Percentiles rank a stretch among this genome's conserved stretches.
Conservation (phyloP, 2,113 vertebrate species). For the Perca fluviatilis region DNA sequence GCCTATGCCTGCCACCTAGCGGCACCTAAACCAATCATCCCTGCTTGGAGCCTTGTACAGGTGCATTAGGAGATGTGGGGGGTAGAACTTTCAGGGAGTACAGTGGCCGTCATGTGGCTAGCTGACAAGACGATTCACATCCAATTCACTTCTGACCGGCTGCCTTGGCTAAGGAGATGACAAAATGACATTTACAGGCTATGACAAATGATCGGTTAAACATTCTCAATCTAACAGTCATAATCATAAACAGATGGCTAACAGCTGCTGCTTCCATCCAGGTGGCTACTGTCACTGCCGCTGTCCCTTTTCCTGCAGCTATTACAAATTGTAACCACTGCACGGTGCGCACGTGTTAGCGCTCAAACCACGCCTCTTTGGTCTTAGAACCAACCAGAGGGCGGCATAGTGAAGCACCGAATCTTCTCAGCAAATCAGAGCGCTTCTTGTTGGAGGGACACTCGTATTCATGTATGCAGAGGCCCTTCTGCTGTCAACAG, state of each 20-base stretch:
- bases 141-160: neutral
- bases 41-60: neutral
- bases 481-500: conserved; percentile 56
- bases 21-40: conserved; percentile 25
- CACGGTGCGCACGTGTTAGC: conserved; percentile 33
- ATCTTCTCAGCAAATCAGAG: conserved; percentile 59
- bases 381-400: conserved; percentile 40
- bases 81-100: neutral
- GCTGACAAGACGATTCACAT: conserved; percentile 19
- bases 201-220: conserved; percentile 58
- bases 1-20: conserved; percentile 72
- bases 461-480: conserved; percentile 9
- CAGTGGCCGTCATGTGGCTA: conserved; percentile 1
- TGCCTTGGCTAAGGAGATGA: conserved; percentile 17
- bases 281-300: conserved; percentile 36
- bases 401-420: neutral
- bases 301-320: neutral
- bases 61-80: neutral
- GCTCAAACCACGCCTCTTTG: conserved; percentile 31
- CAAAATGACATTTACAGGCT: conserved; percentile 37
- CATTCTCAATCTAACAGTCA: conserved; percentile 46
- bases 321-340: conserved; percentile 7
- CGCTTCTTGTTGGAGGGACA: conserved; percentile 42
- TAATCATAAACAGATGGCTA: conserved; percentile 62
- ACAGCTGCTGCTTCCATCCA: conserved; percentile 52